Percentiles rank a stretch among this genome's conserved stretches.
These are phyloP conservation scores for Acleris emargana DNA, from an alignment of 2,888 invertebrate species.

Conservation along the genomic window DNA sequence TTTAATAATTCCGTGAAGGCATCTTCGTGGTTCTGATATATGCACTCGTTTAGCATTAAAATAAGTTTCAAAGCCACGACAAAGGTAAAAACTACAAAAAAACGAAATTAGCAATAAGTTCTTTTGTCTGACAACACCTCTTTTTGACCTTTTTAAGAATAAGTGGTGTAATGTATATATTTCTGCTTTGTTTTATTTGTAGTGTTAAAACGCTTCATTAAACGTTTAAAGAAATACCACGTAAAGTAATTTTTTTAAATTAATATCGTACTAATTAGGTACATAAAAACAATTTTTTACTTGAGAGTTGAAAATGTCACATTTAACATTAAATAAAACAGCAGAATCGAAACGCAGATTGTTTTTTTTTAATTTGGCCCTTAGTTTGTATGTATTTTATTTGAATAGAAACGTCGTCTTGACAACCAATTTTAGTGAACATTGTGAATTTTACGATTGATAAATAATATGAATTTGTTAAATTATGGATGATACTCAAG, in stretches of 20 bases:
- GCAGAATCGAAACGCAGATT: conserved; percentile 25
- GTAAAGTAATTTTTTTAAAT: too few relatives aligned
- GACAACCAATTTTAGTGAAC: conserved; percentile 70
- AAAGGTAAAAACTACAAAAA: background rate
- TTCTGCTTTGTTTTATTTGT: too few relatives aligned
- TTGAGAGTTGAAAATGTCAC: background rate
- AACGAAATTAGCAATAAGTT: too few relatives aligned
- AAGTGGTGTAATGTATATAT: too few relatives aligned
- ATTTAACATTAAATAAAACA: background rate
- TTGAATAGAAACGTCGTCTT: conserved; percentile 76
- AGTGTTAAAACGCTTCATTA: too few relatives aligned
- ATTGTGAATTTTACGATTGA: conserved; percentile 64
- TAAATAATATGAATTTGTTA: conserved; percentile 73
- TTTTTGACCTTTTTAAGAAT: too few relatives aligned
- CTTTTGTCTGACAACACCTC: too few relatives aligned
- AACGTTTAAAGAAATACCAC: too few relatives aligned
- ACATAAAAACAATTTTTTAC: too few relatives aligned
- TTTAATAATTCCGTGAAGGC: background rate
- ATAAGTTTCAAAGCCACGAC: background rate
- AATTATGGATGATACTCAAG: conserved; percentile 78
- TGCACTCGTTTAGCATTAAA: background rate
- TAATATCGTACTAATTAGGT: too few relatives aligned
- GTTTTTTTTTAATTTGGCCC: conserved; percentile 25
- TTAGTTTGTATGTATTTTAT: conserved; percentile 67
- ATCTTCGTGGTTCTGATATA: background rate